These are phyloP conservation scores for Pheosia gnoma DNA, from an alignment of 2,888 invertebrate species.

Conservation along the genomic window DNA sequence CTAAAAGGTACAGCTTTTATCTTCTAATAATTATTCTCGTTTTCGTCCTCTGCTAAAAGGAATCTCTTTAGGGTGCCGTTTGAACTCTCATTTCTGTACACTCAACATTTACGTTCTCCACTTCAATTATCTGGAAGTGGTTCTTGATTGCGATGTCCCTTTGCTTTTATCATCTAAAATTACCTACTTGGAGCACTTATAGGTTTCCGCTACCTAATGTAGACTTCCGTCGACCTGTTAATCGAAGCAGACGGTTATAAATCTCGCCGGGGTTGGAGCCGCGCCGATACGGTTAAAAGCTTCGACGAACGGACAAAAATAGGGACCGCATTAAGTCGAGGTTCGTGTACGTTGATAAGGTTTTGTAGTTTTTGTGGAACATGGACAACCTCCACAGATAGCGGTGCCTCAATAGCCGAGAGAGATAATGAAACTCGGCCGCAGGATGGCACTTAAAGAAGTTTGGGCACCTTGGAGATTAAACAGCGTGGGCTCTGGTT, in stretches of 20 bases:
- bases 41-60: slow-evolving; percentile 38
- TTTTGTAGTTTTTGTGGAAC: slow-evolving; percentile 77
- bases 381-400: slow-evolving; percentile 71
- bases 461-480: slow-evolving; percentile 63
- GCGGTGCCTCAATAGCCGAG: slow-evolving; percentile 61
- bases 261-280: slow-evolving; percentile 63
- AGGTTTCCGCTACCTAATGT: slow-evolving; percentile 73
- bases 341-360: slow-evolving; percentile 80
- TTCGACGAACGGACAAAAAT: slow-evolving; percentile 72
- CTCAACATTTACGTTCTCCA: slow-evolving; percentile 40
- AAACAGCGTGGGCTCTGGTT: slow-evolving; percentile 62
- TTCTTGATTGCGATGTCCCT: slow-evolving; percentile 54
- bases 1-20: slow-evolving; percentile 54
- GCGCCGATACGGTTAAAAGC: slow-evolving; percentile 79
- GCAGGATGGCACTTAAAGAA: slow-evolving; percentile 65
- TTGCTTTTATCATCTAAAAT: slow-evolving; percentile 65
- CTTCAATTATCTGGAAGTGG: slow-evolving; percentile 59
- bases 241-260: slow-evolving; percentile 74
- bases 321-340: slow-evolving; percentile 76
- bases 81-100: slow-evolving; percentile 41
- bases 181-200: slow-evolving; percentile 60
- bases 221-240: slow-evolving; percentile 75
- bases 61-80: slow-evolving; percentile 47
- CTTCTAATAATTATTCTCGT: slow-evolving; percentile 39
- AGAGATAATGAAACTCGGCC: slow-evolving; percentile 72